These are phyloP conservation scores for Zapornia atra DNA, from an alignment of 2,113 vertebrate genomes.

Conservation along the genomic window DNA sequence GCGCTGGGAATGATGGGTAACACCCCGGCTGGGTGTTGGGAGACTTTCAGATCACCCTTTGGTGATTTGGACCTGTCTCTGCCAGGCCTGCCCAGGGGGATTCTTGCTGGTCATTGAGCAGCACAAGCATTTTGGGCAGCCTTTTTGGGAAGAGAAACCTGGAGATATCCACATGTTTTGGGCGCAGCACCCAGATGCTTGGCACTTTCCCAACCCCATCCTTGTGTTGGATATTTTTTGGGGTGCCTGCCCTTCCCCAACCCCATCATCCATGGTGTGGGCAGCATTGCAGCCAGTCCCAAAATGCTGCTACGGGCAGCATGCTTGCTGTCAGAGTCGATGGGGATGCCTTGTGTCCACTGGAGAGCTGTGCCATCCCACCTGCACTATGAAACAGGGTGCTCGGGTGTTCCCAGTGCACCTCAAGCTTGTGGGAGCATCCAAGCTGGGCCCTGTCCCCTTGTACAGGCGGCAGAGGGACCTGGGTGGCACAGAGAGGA, in stretches of 20 bases:
- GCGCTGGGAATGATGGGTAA: not conserved
- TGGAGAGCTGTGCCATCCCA: not conserved
- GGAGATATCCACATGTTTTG: accelerated
- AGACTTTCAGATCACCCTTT: accelerated
- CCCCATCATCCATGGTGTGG: not conserved
- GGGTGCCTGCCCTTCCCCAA: not conserved
- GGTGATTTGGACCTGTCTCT: not conserved
- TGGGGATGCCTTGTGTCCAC: not conserved
- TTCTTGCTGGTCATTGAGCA: not conserved
- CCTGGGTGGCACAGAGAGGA: not conserved
- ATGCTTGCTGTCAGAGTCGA: not conserved
- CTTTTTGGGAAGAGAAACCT: not conserved
- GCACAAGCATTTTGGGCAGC: not conserved
- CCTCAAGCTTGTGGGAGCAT: accelerated
- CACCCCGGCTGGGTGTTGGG: not conserved
- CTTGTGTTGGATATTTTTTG: not conserved
- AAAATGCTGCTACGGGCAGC: not conserved
- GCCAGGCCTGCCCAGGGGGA: not conserved
- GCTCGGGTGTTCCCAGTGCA: not conserved
- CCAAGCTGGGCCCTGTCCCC: not conserved
- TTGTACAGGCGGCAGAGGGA: accelerated
- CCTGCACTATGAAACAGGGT: not conserved
- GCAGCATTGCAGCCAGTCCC: accelerated
- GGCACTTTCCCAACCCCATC: accelerated
- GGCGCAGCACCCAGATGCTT: not conserved